These are phyloP conservation scores for Dendropsophus ebraccatus DNA, from an alignment of 2,113 vertebrate species.

Conservation along the genomic window DNA sequence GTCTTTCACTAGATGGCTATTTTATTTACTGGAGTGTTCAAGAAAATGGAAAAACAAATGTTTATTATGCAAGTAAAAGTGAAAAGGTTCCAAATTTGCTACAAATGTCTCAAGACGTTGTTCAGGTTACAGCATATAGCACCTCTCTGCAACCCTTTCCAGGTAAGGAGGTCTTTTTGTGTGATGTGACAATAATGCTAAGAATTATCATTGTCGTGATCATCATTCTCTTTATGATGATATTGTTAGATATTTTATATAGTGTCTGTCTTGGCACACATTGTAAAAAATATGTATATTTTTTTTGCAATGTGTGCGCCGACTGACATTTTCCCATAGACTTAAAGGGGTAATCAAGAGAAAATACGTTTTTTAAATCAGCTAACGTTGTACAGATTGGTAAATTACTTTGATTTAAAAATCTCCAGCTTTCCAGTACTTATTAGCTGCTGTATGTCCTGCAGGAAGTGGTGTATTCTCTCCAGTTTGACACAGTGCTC, in stretches of 20 bases:
- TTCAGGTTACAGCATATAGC: conserved; percentile 68
- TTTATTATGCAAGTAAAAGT: conserved; percentile 67
- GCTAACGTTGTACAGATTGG: too few relatives aligned
- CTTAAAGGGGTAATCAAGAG: too few relatives aligned
- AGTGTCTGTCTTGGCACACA: too few relatives aligned
- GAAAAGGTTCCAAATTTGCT: conserved; percentile 40
- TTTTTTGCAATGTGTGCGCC: too few relatives aligned
- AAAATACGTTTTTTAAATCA: too few relatives aligned
- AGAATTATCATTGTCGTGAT: background rate
- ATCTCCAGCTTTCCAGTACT: too few relatives aligned
- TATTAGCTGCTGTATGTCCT: too few relatives aligned
- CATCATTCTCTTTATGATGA: background rate
- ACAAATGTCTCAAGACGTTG: background rate
- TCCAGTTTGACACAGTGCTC: too few relatives aligned
- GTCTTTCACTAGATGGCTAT: conserved; percentile 69
- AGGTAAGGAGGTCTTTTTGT: conserved; percentile 64
- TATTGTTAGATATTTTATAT: background rate
- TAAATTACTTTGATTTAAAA: too few relatives aligned
- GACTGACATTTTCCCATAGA: too few relatives aligned
- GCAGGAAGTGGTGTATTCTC: too few relatives aligned
- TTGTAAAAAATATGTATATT: too few relatives aligned
- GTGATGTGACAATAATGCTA: background rate
- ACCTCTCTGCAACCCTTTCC: conserved; percentile 67
- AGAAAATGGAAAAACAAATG: conserved; percentile 58
- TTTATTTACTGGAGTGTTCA: conserved; percentile 71